These are phyloP conservation scores for Cardiocondyla obscurior DNA, from an alignment of 1,140 invertebrate genomes.

Conservation along the genomic window DNA sequence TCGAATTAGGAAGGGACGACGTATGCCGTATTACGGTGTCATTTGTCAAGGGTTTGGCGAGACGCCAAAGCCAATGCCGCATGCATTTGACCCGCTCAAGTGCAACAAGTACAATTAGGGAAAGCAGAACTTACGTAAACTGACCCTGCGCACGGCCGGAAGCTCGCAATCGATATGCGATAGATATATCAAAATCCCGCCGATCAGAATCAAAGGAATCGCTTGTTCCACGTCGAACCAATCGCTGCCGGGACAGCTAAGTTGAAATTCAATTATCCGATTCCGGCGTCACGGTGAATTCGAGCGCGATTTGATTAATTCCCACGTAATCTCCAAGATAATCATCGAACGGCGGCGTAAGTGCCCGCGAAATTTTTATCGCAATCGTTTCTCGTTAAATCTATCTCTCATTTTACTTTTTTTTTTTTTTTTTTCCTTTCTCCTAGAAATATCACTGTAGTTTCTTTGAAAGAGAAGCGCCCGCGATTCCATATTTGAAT, in stretches of 20 bases:
- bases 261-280: conserved; percentile 23
- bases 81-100: conserved; percentile 66
- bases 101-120: conserved; percentile 74
- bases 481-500: not conserved
- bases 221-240: conserved; percentile 2
- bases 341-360: not conserved
- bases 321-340: not conserved
- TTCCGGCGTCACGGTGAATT: not conserved
- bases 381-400: not conserved
- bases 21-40: conserved; percentile 32
- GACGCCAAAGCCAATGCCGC: conserved; percentile 58
- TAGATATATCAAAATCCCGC: conserved; percentile 51
- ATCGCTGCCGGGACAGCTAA: not conserved
- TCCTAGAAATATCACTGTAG: too few relatives aligned
- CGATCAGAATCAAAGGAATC: conserved; percentile 53
- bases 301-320: conserved; percentile 18
- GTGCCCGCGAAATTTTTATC: not conserved
- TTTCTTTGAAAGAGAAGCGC: not conserved
- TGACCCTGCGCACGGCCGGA: conserved; percentile 66
- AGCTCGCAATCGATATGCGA: conserved; percentile 58
- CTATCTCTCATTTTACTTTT: not conserved
- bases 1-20: conserved; percentile 20
- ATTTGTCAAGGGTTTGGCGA: conserved; percentile 70
- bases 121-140: conserved; percentile 67
- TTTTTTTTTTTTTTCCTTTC: too few relatives aligned